A percentile compares a stretch with the other conserved stretches of the same genome.
phyloP scores from a whole-genome alignment of 2,888 invertebrate genomes.

The Apoda limacodes region DNA sequence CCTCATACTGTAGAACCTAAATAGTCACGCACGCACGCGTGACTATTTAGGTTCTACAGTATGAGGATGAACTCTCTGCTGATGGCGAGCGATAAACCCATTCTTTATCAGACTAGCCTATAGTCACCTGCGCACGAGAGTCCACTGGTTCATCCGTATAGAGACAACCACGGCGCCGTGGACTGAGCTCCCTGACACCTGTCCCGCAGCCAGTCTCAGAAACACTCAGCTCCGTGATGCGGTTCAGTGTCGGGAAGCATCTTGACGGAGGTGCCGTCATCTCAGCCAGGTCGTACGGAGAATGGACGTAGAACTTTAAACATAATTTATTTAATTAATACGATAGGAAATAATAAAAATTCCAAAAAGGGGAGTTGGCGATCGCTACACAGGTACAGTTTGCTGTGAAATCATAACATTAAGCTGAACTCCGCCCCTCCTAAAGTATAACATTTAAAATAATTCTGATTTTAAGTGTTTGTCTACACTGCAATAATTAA shows the following conservation, averaged over 20 bases:
- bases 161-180: conserved; percentile 61
- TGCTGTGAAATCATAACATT: too few species aligned
- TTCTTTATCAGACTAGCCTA: too few species aligned
- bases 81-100: too few species aligned
- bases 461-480: too few species aligned
- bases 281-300: conserved; percentile 69
- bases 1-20: too few species aligned
- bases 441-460: too few species aligned
- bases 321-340: too few species aligned
- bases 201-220: conserved; percentile 59
- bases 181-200: conserved; percentile 49
- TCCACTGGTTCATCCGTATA: conserved; percentile 61
- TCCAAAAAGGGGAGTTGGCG: not conserved
- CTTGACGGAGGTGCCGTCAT: conserved; percentile 34
- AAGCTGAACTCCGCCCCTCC: too few species aligned
- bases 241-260: conserved; percentile 39
- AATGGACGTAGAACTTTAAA: conserved; percentile 69
- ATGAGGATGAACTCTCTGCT: too few species aligned
- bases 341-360: not conserved
- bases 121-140: conserved; percentile 26
- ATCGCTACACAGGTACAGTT: not conserved
- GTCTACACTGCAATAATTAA: too few species aligned
- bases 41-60: too few species aligned
- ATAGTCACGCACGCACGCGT: too few species aligned
- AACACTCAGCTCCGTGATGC: conserved; percentile 42